Evolutionary conservation across 2,113 vertebrate genomes (phyloP).

Genomic region (Chionodraco myersi): DNA sequence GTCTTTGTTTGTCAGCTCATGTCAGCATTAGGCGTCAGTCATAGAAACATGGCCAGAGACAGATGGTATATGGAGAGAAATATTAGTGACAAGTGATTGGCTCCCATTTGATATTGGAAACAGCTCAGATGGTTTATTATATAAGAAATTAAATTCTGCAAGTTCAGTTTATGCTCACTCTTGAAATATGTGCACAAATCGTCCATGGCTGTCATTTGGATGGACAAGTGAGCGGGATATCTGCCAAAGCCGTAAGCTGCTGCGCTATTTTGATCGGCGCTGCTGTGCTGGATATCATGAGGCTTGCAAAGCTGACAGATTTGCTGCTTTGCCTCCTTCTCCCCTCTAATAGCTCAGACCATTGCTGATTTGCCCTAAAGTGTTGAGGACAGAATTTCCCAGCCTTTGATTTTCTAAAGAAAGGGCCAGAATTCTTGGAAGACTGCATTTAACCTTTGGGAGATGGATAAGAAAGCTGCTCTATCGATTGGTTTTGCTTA

Average conservation of each 20-base stretch:
- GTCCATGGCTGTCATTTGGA: slow-evolving; percentile 50
- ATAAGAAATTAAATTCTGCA: slow-evolving; percentile 4
- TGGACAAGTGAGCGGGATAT: slow-evolving; percentile 64
- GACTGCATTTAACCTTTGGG: slow-evolving; percentile 76
- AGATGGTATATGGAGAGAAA: slow-evolving; percentile 26
- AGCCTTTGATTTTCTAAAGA: slow-evolving; percentile 66
- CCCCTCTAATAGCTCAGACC: slow-evolving; percentile 59
- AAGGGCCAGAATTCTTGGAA: slow-evolving; percentile 64
- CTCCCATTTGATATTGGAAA: slow-evolving; percentile 28
- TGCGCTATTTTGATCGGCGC: slow-evolving; percentile 46
- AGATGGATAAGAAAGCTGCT: slow-evolving; percentile 68
- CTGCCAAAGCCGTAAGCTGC: slow-evolving; percentile 51
- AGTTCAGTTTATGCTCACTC: slow-evolving; percentile 25
- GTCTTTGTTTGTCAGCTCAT: slow-evolving; percentile 8
- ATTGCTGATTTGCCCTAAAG: slow-evolving; percentile 52
- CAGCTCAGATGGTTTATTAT: slow-evolving; percentile 29
- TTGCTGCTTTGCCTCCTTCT: slow-evolving; percentile 49
- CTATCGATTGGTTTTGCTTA: slow-evolving; percentile 69
- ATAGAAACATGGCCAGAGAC: slow-evolving; percentile 15
- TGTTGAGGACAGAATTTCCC: slow-evolving; percentile 56
- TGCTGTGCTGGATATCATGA: slow-evolving; percentile 35
- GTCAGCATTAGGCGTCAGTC: slow-evolving; percentile 35
- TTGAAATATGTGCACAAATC: slow-evolving; percentile 28
- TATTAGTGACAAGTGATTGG: slow-evolving; percentile 41
- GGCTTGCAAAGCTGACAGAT: slow-evolving; percentile 55